A percentile compares a stretch with the other conserved stretches of the same genome.
phyloP scores from a whole-genome alignment of 2,797 vertebrate species.

The Pseudochirops cupreus region DNA sequence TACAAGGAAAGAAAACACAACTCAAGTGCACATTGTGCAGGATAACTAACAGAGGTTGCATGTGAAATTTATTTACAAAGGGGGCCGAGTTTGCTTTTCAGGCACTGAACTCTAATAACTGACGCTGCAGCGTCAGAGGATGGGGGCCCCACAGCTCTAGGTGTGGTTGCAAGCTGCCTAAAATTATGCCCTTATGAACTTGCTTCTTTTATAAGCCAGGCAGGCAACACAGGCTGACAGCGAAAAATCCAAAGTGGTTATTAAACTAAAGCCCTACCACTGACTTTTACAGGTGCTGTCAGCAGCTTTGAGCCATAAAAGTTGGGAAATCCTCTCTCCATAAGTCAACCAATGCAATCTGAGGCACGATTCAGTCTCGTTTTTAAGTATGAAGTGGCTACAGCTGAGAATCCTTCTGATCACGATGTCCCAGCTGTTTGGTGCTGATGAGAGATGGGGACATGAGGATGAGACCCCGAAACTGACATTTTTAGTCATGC shows the following conservation, averaged over 20 bases:
- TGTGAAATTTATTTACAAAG: neutral
- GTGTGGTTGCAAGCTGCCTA: neutral
- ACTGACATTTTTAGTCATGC: neutral
- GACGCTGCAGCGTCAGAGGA: neutral
- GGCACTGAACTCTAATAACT: neutral
- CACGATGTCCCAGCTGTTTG: neutral
- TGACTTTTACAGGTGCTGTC: neutral
- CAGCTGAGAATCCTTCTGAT: neutral
- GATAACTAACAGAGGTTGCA: neutral
- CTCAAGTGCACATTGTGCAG: neutral
- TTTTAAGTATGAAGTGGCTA: conserved; percentile 10
- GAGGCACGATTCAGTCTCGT: neutral
- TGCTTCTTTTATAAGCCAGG: conserved; percentile 13
- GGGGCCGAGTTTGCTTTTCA: neutral
- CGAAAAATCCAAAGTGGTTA: conserved; percentile 39
- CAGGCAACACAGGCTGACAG: neutral
- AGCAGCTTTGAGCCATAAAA: conserved; percentile 14
- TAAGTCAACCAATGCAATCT: conserved; percentile 18
- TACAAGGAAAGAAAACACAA: conserved; percentile 10
- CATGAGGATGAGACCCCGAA: neutral
- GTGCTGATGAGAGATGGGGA: neutral
- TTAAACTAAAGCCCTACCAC: neutral
- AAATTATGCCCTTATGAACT: neutral
- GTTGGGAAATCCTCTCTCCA: conserved; percentile 36
- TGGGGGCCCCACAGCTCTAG: neutral